Conservation (phyloP, 53 echinoderm and acorn worm genomes). For the Glandiceps talaboti region DNA sequence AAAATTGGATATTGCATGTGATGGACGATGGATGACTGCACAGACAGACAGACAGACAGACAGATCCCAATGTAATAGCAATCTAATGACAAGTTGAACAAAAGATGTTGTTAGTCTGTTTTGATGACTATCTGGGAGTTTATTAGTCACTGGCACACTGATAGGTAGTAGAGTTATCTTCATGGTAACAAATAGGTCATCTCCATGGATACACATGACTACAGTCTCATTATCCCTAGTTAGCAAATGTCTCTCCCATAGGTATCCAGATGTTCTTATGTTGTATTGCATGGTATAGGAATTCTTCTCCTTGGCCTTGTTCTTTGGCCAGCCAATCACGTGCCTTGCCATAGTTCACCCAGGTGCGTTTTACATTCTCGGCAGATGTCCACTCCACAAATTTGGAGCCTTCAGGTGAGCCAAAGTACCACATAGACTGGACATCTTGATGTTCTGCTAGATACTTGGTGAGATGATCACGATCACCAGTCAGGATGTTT, state of each 20-base stretch:
- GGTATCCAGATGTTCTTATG: constrained; percentile 99
- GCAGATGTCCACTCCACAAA: constrained; percentile 91
- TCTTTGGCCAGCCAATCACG: constrained; percentile 65
- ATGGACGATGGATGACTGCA: too few species aligned
- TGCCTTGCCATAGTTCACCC: constrained; percentile 81
- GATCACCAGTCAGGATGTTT: constrained; percentile 86
- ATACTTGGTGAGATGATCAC: constrained; percentile 71
- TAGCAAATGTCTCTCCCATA: constrained; percentile 98
- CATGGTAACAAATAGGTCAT: too few species aligned
- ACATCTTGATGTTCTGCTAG: constrained; percentile 91
- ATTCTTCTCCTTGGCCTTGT: constrained; percentile 94
- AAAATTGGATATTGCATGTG: too few species aligned
- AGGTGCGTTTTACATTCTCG: constrained; percentile 84
- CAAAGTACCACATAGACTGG: constrained; percentile 98
- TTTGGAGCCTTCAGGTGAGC: constrained; percentile 78
- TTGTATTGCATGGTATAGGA: constrained; percentile 76
- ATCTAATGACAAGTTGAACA: too few species aligned
- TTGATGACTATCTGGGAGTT: too few species aligned
- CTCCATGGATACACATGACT: too few species aligned
- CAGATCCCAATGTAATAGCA: too few species aligned
- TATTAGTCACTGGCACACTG: too few species aligned
- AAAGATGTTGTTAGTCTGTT: too few species aligned
- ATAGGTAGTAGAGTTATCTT: too few species aligned
- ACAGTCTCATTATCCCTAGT: too few species aligned
- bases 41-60: too few species aligned